Percentiles rank a stretch among this genome's conserved stretches.
Evolutionary conservation across 2,888 invertebrate genomes (phyloP).

Genomic region (Eurois occulta): DNA sequence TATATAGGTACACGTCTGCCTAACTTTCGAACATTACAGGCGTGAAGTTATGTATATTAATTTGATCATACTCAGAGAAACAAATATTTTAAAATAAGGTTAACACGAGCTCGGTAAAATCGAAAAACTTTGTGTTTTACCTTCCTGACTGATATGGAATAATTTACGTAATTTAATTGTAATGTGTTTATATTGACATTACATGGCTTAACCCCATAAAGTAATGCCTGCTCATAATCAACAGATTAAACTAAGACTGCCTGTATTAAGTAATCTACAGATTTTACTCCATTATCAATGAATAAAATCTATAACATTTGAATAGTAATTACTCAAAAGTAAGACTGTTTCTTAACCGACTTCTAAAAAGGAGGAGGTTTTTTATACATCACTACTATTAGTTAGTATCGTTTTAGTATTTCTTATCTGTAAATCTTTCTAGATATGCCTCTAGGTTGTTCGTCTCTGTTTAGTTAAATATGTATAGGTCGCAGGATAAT

Average conservation of each 20-base stretch:
- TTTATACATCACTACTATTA: constrained; percentile 55
- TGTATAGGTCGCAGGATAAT: background rate
- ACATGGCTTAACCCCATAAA: background rate
- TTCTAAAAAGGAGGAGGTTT: background rate
- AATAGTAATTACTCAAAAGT: constrained; percentile 57
- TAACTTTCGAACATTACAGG: background rate
- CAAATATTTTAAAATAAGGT: background rate
- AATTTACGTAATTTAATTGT: background rate
- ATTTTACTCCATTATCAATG: constrained; percentile 10
- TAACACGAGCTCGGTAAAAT: background rate
- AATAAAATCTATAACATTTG: constrained; percentile 27
- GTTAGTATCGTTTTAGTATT: constrained; percentile 31
- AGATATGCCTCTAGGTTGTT: background rate
- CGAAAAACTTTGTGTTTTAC: background rate
- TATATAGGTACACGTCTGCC: background rate
- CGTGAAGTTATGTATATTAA: background rate
- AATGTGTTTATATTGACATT: background rate
- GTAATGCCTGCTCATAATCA: background rate
- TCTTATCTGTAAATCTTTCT: constrained; percentile 13
- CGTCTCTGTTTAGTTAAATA: background rate
- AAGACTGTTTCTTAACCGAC: constrained; percentile 56
- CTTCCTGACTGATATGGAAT: background rate
- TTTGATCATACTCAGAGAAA: background rate
- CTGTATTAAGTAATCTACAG: constrained; percentile 21
- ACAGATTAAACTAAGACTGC: constrained; percentile 37